Conservation (phyloP, 2,113 vertebrate species). For the Cryptomyrus ogoouensis region DNA sequence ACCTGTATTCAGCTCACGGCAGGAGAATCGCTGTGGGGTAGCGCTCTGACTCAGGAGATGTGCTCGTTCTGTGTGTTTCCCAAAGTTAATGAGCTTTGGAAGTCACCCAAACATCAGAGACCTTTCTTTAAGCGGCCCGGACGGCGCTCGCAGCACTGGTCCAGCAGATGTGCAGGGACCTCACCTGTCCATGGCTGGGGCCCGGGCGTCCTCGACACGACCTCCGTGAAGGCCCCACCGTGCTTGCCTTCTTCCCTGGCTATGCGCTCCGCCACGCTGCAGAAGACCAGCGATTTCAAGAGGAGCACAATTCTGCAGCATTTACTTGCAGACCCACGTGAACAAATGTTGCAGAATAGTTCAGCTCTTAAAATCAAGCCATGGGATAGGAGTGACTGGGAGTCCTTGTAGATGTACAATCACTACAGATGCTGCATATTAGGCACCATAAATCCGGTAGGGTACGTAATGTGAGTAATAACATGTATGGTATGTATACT, state of each 20-base stretch:
- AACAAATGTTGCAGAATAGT: conserved; percentile 45
- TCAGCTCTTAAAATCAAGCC: conserved; percentile 44
- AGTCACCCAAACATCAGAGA: conserved; percentile 44
- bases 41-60: conserved; percentile 30
- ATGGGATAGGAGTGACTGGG: conserved; percentile 3
- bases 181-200: conserved; percentile 11
- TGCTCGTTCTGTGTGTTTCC: conserved; percentile 35
- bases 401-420: neutral
- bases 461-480: neutral
- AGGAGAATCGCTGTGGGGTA: neutral
- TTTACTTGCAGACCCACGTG: conserved; percentile 44
- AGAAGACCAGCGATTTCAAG: conserved; percentile 41
- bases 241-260: neutral
- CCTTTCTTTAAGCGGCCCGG: conserved; percentile 2
- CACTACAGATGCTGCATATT: neutral
- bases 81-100: conserved; percentile 60
- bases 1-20: neutral
- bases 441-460: neutral
- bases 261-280: neutral
- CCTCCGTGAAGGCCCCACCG: neutral
- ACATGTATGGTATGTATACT: neutral
- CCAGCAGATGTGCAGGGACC: conserved; percentile 1
- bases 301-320: conserved; percentile 50
- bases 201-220: neutral
- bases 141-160: neutral